phyloP scores from a whole-genome alignment of 2,113 vertebrate species.

The Nibea albiflora region DNA sequence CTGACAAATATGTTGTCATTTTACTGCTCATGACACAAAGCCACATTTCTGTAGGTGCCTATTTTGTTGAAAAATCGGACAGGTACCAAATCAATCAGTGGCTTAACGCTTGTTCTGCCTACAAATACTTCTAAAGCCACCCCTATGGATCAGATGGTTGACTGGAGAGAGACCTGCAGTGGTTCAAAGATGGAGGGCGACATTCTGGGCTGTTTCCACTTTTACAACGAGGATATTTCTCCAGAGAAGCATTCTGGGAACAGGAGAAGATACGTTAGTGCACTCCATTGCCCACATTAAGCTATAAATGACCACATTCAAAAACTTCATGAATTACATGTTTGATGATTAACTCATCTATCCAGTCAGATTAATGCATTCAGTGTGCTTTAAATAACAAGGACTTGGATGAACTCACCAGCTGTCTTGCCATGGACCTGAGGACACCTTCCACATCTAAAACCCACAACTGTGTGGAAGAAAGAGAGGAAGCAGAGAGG shows the following conservation, averaged over 20 bases:
- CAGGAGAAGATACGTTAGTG: constrained; percentile 27
- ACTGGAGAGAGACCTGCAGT: constrained; percentile 24
- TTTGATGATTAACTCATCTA: not conserved
- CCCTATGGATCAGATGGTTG: constrained; percentile 19
- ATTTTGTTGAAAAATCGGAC: not conserved
- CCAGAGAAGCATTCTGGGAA: constrained; percentile 62
- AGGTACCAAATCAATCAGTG: not conserved
- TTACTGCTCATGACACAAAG: not conserved
- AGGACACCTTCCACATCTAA: constrained; percentile 66
- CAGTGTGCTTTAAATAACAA: not conserved
- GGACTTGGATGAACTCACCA: constrained; percentile 62
- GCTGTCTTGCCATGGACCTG: constrained; percentile 58
- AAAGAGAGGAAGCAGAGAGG: not conserved
- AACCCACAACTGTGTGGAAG: constrained; percentile 64
- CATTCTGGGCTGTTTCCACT: constrained; percentile 16
- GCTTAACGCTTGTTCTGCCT: not conserved
- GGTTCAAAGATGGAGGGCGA: constrained; percentile 20
- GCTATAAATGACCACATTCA: not conserved
- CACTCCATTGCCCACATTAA: constrained; percentile 14
- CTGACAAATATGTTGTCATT: constrained; percentile 1
- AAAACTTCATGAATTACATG: not conserved
- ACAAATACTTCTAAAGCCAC: constrained; percentile 12
- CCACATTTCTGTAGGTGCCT: not conserved
- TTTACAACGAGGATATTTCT: constrained; percentile 48
- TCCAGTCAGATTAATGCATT: not conserved